Conservation (phyloP, 1,140 invertebrate genomes). For the Dendroctonus valens region DNA sequence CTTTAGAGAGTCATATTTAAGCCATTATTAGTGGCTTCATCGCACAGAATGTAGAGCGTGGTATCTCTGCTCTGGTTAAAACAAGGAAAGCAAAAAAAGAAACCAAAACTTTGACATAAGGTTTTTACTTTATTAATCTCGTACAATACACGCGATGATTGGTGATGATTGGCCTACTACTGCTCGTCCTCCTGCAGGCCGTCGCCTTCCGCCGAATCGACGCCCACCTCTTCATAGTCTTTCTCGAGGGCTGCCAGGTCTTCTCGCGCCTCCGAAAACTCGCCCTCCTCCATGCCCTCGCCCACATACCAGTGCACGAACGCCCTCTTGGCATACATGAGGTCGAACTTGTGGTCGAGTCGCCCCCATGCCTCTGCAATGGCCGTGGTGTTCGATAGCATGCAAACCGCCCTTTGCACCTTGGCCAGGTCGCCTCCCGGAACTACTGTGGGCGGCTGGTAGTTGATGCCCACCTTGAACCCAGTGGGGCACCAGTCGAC, state of each 20-base stretch:
- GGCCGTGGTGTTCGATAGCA: constrained; percentile 66
- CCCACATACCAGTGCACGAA: constrained; percentile 77
- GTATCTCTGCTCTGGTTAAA: constrained; percentile 1
- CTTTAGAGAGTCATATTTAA: no score
- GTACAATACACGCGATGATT: not conserved
- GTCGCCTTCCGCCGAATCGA: constrained; percentile 46
- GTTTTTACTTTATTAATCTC: not conserved
- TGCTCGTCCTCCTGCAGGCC: constrained; percentile 48
- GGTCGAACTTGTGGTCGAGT: constrained; percentile 78
- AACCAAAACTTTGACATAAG: not conserved
- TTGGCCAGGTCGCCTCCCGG: constrained; percentile 68
- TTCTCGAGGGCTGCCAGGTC: constrained; percentile 78
- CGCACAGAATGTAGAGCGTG: no score
- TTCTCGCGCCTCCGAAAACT: constrained; percentile 83
- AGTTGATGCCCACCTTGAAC: constrained; percentile 71
- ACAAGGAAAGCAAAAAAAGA: not conserved
- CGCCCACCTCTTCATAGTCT: constrained; percentile 65
- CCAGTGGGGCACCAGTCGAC: constrained; percentile 73
- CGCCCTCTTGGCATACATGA: constrained; percentile 76
- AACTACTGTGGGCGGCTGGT: constrained; percentile 71
- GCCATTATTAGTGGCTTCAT: no score
- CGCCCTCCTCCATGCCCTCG: constrained; percentile 78
- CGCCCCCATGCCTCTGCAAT: constrained; percentile 68
- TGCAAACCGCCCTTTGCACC: constrained; percentile 66
- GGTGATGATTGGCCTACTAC: constrained; percentile 28